Percentiles rank a stretch among this genome's conserved stretches.
phyloP scores from a whole-genome alignment of 2,797 vertebrate genomes.

The Falco berigora region DNA sequence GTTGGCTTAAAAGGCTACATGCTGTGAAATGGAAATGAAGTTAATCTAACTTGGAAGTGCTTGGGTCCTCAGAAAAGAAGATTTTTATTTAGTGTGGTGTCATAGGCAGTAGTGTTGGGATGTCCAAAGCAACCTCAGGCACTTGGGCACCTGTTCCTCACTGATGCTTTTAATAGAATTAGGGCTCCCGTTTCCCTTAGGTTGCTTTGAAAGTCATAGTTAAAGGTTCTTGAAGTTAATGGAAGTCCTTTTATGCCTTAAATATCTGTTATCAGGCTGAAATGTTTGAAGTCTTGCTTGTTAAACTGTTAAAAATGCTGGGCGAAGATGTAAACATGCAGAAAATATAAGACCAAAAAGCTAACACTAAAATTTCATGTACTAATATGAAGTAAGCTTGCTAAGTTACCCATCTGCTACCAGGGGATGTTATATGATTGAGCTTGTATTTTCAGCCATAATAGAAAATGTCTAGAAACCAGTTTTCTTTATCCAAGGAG shows the following conservation, averaged over 20 bases:
- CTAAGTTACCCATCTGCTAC: neutral
- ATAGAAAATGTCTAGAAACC: neutral
- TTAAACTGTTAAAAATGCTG: neutral
- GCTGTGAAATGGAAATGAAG: neutral
- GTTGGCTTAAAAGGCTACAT: neutral
- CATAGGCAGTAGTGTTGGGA: neutral
- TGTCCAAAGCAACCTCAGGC: neutral
- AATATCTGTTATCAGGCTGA: neutral
- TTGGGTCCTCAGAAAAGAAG: neutral
- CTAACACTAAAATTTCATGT: neutral
- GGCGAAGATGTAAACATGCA: neutral
- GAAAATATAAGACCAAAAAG: neutral
- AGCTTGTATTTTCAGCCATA: neutral
- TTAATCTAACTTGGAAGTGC: neutral
- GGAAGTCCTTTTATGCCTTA: neutral
- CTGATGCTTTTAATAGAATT: neutral
- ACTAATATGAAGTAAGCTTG: neutral
- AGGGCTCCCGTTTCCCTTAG: neutral
- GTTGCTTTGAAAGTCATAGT: neutral
- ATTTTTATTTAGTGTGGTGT: neutral
- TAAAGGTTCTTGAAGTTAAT: neutral
- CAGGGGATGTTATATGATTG: fast-evolving
- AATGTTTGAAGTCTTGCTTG: neutral
- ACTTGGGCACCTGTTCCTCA: neutral
- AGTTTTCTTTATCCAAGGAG: neutral